Evolutionary conservation across 2,888 invertebrate genomes (phyloP).

Genomic region (Herminia tarsipennalis): DNA sequence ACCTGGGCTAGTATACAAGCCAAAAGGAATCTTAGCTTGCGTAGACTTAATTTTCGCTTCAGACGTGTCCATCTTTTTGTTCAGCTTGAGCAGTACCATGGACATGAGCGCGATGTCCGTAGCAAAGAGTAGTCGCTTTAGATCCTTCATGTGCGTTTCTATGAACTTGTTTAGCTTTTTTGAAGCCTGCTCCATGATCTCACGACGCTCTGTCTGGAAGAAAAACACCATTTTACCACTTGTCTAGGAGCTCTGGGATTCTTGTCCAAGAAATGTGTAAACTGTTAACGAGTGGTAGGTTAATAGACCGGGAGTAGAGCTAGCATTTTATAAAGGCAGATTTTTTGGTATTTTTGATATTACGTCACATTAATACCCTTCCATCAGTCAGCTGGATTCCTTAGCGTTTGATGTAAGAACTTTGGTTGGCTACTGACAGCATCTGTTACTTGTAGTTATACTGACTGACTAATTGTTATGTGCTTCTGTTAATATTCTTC

Average conservation of each 20-base stretch:
- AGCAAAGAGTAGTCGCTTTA: conserved; percentile 73
- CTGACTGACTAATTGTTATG: too few relatives aligned
- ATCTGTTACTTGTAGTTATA: too few relatives aligned
- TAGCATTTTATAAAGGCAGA: too few relatives aligned
- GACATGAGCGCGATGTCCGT: conserved; percentile 79
- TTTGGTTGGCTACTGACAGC: too few relatives aligned
- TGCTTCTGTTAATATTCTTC: too few relatives aligned
- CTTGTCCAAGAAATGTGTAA: too few relatives aligned
- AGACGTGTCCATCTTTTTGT: conserved; percentile 81
- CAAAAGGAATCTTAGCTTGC: conserved; percentile 79
- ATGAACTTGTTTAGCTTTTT: conserved; percentile 69
- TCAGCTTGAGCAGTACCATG: conserved; percentile 75
- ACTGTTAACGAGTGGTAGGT: too few relatives aligned
- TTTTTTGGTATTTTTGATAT: too few relatives aligned
- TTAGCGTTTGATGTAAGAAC: too few relatives aligned
- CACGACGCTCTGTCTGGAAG: conserved; percentile 64
- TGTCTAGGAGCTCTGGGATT: not conserved
- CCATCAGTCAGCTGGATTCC: too few relatives aligned
- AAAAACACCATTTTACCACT: not conserved
- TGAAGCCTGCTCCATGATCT: conserved; percentile 62
- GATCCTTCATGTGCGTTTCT: conserved; percentile 70
- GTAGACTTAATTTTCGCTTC: conserved; percentile 75
- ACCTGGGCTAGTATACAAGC: conserved; percentile 79
- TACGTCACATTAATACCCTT: too few relatives aligned
- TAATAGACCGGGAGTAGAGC: too few relatives aligned